A percentile compares a stretch with the other conserved stretches of the same genome.
These are phyloP conservation scores for Ophion ellenae DNA, from an alignment of 2,888 invertebrate genomes.

Conservation along the genomic window DNA sequence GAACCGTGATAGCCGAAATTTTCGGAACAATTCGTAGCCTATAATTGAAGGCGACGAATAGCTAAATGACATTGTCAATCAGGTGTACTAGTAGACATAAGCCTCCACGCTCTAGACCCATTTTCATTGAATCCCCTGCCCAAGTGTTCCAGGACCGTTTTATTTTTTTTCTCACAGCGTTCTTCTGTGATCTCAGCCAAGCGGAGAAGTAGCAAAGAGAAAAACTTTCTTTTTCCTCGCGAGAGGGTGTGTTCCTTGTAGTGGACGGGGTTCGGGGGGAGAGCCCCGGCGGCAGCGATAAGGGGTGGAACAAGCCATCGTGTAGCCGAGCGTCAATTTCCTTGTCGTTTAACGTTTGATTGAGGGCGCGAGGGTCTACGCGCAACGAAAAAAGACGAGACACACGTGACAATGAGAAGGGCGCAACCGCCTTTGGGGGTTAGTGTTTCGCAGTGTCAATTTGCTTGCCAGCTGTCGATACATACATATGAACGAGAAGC, in stretches of 20 bases:
- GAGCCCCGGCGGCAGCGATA: conserved; percentile 31
- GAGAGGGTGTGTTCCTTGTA: conserved; percentile 39
- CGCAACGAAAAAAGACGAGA: conserved; percentile 43
- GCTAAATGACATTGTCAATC: conserved; percentile 48
- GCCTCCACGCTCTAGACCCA: conserved; percentile 1
- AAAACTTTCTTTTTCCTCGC: conserved; percentile 43
- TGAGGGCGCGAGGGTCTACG: conserved; percentile 69
- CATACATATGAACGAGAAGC: conserved; percentile 16
- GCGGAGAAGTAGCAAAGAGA: conserved; percentile 26
- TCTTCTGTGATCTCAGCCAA: conserved; percentile 53
- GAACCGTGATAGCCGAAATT: background rate
- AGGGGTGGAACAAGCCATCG: conserved; percentile 55
- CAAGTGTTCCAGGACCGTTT: conserved; percentile 9
- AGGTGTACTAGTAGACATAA: conserved; percentile 9
- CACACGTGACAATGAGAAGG: background rate
- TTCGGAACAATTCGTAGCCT: background rate
- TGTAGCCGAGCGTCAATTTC: conserved; percentile 77
- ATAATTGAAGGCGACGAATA: background rate
- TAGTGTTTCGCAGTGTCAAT: background rate
- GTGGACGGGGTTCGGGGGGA: conserved; percentile 28
- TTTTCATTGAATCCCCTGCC: conserved; percentile 23
- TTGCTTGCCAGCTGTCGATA: background rate
- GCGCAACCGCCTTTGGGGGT: background rate
- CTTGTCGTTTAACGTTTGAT: conserved; percentile 79
- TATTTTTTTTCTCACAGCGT: conserved; percentile 31